These are phyloP conservation scores for Daubentonia madagascariensis DNA, from an alignment of 2,113 vertebrate species.

Conservation along the genomic window DNA sequence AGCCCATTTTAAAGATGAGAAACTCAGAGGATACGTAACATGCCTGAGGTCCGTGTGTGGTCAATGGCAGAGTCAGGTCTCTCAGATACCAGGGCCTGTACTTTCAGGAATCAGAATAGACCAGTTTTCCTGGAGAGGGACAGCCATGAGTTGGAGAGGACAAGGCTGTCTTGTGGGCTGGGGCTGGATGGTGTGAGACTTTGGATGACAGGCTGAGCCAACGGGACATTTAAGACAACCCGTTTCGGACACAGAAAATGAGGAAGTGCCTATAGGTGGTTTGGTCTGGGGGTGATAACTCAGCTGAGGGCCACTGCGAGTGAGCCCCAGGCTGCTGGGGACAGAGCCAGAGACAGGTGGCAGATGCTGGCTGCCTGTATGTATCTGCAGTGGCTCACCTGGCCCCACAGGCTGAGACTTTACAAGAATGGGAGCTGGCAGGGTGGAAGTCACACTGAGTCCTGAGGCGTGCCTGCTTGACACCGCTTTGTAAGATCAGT, in stretches of 20 bases:
- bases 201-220: too few species aligned
- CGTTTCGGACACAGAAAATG: not conserved
- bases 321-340: not conserved
- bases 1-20: not conserved
- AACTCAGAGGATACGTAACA: not conserved
- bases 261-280: not conserved
- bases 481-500: not conserved
- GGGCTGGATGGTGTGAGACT: not conserved
- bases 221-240: not conserved
- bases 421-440: not conserved
- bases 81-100: not conserved
- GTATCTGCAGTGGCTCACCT: not conserved
- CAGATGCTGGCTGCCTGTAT: accelerated
- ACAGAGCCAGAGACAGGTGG: not conserved
- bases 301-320: not conserved
- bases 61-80: not conserved
- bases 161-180: not conserved
- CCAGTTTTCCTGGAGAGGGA: not conserved
- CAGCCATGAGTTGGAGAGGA: not conserved
- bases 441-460: not conserved
- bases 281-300: not conserved
- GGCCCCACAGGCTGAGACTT: not conserved
- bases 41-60: not conserved
- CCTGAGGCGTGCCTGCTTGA: not conserved
- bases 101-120: not conserved